Conservation (phyloP, 2,113 vertebrate species). For the Esox niger region DNA sequence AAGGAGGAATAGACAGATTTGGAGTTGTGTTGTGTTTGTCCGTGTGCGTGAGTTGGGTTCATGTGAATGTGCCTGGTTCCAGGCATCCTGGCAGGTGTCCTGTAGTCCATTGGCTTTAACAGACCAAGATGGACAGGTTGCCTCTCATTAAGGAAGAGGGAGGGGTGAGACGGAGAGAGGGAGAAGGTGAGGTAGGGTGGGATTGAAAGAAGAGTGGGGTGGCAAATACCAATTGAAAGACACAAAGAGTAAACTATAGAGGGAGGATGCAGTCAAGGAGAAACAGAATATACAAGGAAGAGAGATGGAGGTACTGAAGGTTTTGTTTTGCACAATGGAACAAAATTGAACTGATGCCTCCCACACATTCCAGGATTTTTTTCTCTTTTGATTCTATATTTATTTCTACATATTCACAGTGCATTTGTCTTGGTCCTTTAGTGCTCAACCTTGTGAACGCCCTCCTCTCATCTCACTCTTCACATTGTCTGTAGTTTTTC, state of each 20-base stretch:
- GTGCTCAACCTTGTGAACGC: not conserved
- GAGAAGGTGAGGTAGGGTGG: not conserved
- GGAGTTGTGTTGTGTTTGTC: not conserved
- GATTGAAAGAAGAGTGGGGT: not conserved
- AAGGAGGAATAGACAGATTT: too few species aligned
- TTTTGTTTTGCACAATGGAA: conserved; percentile 48
- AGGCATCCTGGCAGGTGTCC: not conserved
- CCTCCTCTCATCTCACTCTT: not conserved
- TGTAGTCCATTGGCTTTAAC: not conserved
- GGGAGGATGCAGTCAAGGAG: not conserved
- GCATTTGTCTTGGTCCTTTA: conserved; percentile 7
- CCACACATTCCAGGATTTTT: conserved; percentile 29
- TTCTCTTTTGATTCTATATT: conserved; percentile 20
- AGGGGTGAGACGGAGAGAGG: not conserved
- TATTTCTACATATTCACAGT: too few species aligned
- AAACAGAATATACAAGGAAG: not conserved
- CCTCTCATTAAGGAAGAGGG: not conserved
- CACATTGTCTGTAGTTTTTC: not conserved
- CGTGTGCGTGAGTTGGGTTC: not conserved
- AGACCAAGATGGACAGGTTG: not conserved
- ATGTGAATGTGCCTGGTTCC: not conserved
- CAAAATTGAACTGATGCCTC: conserved; percentile 33
- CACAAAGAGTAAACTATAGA: not conserved
- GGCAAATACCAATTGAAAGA: too few species aligned
- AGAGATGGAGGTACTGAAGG: conserved; percentile 12